A percentile compares a stretch with the other conserved stretches of the same genome.
Evolutionary conservation across 2,888 invertebrate genomes (phyloP).

Genomic region (Eupsilia transversa): DNA sequence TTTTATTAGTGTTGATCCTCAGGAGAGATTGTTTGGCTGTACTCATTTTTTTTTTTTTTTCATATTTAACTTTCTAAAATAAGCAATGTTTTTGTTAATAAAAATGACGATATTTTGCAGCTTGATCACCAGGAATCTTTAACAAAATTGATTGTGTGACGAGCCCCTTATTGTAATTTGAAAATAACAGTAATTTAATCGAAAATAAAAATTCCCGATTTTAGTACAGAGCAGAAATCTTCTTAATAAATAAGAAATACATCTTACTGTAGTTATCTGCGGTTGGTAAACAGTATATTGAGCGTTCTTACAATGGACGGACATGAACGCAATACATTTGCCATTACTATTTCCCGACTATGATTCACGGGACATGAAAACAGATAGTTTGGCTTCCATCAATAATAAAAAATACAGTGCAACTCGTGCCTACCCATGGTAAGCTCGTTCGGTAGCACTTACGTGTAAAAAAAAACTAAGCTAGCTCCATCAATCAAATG

Average conservation of each 20-base stretch:
- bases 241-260: background rate
- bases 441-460: background rate
- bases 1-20: conserved; percentile 1
- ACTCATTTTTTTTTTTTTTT: background rate
- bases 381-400: conserved; percentile 22
- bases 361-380: conserved; percentile 10
- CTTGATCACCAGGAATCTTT: background rate
- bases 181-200: background rate
- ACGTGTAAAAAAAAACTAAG: background rate
- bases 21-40: background rate
- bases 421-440: background rate
- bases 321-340: background rate
- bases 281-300: background rate
- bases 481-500: background rate
- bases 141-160: background rate
- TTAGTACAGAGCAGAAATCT: background rate
- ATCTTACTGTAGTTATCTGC: background rate
- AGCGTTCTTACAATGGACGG: too few species aligned
- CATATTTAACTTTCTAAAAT: background rate
- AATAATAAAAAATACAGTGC: conserved; percentile 32
- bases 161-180: background rate
- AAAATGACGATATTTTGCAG: too few species aligned
- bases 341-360: background rate
- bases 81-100: background rate
- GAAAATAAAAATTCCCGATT: too few species aligned